Conservation (phyloP, 2,797 vertebrate species). For the Botia almorhae region DNA sequence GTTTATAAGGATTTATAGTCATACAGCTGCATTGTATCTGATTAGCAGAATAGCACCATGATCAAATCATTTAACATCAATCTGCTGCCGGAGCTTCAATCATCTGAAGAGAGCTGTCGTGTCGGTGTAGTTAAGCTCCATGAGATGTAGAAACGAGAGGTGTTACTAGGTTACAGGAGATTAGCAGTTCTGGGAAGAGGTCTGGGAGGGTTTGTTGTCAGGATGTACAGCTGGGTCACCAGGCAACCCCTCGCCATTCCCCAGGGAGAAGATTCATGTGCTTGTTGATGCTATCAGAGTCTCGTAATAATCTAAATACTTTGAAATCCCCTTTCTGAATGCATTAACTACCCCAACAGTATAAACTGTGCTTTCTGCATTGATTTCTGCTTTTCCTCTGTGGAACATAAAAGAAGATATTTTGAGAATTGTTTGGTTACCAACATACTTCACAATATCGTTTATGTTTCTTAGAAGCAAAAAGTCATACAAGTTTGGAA, state of each 20-base stretch:
- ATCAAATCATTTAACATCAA: conserved; percentile 25
- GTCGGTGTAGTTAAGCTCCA: conserved; percentile 54
- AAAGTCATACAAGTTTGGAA: too few relatives aligned
- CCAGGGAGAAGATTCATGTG: conserved; percentile 56
- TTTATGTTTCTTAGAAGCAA: too few relatives aligned
- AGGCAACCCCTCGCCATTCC: conserved; percentile 59
- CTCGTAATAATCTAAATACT: conserved; percentile 49
- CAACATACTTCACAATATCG: too few relatives aligned
- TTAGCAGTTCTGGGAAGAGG: conserved; percentile 39
- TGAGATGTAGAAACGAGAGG: conserved; percentile 50
- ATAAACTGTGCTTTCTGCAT: neutral
- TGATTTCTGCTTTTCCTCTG: neutral
- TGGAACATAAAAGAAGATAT: too few relatives aligned
- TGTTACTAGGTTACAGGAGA: conserved; percentile 58
- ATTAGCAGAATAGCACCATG: neutral
- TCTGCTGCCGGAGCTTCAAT: conserved; percentile 14
- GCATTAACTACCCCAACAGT: neutral
- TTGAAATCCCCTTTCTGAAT: neutral
- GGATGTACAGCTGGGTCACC: conserved; percentile 55
- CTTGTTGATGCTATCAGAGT: conserved; percentile 47
- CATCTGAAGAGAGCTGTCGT: conserved; percentile 24
- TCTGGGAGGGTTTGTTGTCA: conserved; percentile 52
- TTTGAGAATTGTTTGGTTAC: too few relatives aligned
- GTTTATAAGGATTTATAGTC: neutral
- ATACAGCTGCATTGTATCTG: neutral